Conservation (phyloP, 2,797 vertebrate species). For the Lagocephalus sceleratus region DNA sequence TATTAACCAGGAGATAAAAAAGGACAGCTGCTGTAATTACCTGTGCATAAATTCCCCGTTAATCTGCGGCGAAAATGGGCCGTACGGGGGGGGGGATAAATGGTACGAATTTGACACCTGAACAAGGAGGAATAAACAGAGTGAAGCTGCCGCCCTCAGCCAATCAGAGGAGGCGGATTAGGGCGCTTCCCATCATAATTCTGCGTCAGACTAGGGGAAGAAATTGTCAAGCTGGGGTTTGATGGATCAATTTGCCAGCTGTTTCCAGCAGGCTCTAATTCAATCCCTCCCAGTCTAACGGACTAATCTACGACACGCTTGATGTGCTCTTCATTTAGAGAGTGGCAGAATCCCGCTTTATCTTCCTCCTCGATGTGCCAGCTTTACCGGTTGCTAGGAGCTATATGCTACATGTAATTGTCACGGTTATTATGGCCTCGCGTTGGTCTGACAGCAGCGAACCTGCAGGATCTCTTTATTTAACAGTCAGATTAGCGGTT, state of each 20-base stretch:
- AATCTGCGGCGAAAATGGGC: slow-evolving; percentile 7
- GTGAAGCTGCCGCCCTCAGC: slow-evolving; percentile 58
- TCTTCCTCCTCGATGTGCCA: slow-evolving; percentile 48
- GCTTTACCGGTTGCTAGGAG: slow-evolving; percentile 52
- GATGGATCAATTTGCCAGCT: slow-evolving; percentile 78
- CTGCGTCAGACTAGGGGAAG: slow-evolving; percentile 61
- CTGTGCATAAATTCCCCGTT: slow-evolving; percentile 5
- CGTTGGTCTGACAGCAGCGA: slow-evolving; percentile 28
- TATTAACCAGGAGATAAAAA: slow-evolving; percentile 20
- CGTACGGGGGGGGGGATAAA: slow-evolving; percentile 6
- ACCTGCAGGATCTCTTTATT: slow-evolving; percentile 14
- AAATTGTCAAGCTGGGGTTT: slow-evolving; percentile 70
- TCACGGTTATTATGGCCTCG: slow-evolving; percentile 52
- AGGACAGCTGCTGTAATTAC: slow-evolving; percentile 9
- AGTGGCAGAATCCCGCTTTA: slow-evolving; percentile 70
- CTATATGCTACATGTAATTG: slow-evolving; percentile 61
- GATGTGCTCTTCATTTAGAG: slow-evolving; percentile 78
- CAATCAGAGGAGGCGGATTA: slow-evolving; percentile 62
- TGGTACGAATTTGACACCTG: slow-evolving; percentile 26
- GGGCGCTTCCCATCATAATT: slow-evolving; percentile 68
- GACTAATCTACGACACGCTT: slow-evolving; percentile 74
- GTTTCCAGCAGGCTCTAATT: slow-evolving; percentile 64
- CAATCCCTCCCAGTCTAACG: slow-evolving; percentile 68
- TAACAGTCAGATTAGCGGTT: slow-evolving; percentile 7
- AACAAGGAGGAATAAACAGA: slow-evolving; percentile 22